Conservation (phyloP, 2,797 vertebrate genomes). For the Gadopsis bispinosus region DNA sequence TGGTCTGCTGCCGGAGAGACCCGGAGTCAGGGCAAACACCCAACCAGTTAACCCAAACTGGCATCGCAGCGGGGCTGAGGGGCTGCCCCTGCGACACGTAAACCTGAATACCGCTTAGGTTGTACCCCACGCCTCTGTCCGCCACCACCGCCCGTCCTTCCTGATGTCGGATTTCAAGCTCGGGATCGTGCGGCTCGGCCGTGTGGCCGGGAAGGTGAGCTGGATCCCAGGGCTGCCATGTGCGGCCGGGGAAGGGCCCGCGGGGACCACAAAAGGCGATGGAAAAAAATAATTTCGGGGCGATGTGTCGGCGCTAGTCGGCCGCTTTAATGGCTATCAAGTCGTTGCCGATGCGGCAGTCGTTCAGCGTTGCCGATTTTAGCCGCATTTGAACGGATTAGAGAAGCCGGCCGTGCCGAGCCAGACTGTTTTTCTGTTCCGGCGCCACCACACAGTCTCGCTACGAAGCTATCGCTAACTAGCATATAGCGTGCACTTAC, state of each 20-base stretch:
- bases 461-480: constrained; percentile 73
- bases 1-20: constrained; percentile 81
- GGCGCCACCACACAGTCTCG: constrained; percentile 52
- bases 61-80: constrained; percentile 78
- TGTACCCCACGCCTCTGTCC: constrained; percentile 54
- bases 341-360: not conserved
- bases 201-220: constrained; percentile 99
- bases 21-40: constrained; percentile 70
- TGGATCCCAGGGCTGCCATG: constrained; percentile 84
- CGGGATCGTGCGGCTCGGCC: constrained; percentile 97
- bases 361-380: constrained; percentile 17
- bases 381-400: constrained; percentile 58
- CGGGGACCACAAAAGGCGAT: constrained; percentile 67
- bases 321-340: not conserved
- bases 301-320: not conserved
- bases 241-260: constrained; percentile 84
- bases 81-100: constrained; percentile 76
- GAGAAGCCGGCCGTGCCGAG: constrained; percentile 67
- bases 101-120: constrained; percentile 42
- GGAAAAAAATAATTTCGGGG: constrained; percentile 27
- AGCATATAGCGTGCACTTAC: constrained; percentile 48
- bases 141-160: constrained; percentile 66
- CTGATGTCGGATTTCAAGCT: constrained; percentile 98
- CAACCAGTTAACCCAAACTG: constrained; percentile 67
- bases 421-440: constrained; percentile 53